These are phyloP conservation scores for Hybognathus amarus DNA, from an alignment of 2,797 vertebrate species.

Conservation along the genomic window DNA sequence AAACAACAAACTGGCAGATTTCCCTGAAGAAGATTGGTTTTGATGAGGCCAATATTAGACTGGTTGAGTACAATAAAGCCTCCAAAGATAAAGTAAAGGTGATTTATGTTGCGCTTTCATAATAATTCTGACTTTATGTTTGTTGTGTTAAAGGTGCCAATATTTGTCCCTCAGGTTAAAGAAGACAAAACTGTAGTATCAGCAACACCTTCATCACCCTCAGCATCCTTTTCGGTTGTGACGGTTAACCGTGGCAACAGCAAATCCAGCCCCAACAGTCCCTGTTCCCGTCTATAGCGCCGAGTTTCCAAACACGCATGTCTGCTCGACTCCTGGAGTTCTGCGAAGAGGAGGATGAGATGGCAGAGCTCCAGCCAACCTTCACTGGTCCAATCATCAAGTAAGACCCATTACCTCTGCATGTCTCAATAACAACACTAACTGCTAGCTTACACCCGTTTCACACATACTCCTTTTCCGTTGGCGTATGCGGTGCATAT, in stretches of 20 bases:
- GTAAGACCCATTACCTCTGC: constrained; percentile 73
- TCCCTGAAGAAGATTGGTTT: constrained; percentile 89
- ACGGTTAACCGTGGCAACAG: constrained; percentile 18
- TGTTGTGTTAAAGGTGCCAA: neutral
- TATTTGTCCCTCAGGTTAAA: constrained; percentile 44
- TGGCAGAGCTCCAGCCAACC: constrained; percentile 88
- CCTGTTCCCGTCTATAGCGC: constrained; percentile 57
- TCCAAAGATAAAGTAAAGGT: constrained; percentile 78
- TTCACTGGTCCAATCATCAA: constrained; percentile 94
- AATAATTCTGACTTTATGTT: neutral
- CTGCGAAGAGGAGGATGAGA: constrained; percentile 86
- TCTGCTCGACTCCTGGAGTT: constrained; percentile 74
- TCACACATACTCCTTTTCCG: too few relatives aligned
- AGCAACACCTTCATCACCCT: constrained; percentile 18
- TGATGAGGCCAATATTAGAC: constrained; percentile 91
- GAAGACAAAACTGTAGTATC: constrained; percentile 35
- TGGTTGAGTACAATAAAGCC: constrained; percentile 92
- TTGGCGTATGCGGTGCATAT: too few relatives aligned
- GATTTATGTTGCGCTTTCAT: constrained; percentile 13
- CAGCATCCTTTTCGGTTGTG: constrained; percentile 24
- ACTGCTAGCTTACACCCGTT: neutral
- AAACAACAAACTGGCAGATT: constrained; percentile 83
- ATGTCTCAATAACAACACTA: neutral
- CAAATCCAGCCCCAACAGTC: neutral
- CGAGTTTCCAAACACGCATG: constrained; percentile 75